phyloP scores from a whole-genome alignment of 2,113 vertebrate genomes.

The Camelus bactrianus region DNA sequence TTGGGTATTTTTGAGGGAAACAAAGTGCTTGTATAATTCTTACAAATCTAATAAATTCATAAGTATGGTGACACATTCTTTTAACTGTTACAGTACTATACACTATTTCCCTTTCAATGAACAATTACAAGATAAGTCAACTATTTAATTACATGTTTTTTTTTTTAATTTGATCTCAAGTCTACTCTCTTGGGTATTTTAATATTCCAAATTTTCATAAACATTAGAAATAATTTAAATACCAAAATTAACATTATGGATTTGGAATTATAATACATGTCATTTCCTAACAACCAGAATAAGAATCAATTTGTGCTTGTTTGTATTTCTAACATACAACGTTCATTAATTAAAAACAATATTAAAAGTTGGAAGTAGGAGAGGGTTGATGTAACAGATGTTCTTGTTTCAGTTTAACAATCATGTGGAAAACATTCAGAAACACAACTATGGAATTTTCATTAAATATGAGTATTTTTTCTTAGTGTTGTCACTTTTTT shows the following conservation, averaged over 20 bases:
- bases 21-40: conserved; percentile 33
- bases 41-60: conserved; percentile 20
- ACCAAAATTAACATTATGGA: conserved; percentile 8
- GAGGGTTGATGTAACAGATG: background rate
- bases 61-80: background rate
- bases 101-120: background rate
- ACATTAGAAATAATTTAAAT: conserved; percentile 53
- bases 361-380: conserved; percentile 27
- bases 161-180: conserved; percentile 41
- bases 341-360: conserved; percentile 56
- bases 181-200: conserved; percentile 18
- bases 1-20: background rate
- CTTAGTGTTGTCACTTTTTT: background rate
- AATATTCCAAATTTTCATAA: conserved; percentile 47
- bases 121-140: conserved; percentile 1
- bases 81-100: conserved; percentile 29
- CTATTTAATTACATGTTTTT: conserved; percentile 20
- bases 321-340: conserved; percentile 29
- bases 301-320: conserved; percentile 11
- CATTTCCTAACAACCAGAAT: conserved; percentile 48
- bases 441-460: background rate
- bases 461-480: conserved; percentile 46
- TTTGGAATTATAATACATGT: conserved; percentile 24
- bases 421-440: conserved; percentile 28
- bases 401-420: conserved; percentile 45